Evolutionary conservation across 1,140 invertebrate species (phyloP).

Genomic region (Brachionus manjavacas): DNA sequence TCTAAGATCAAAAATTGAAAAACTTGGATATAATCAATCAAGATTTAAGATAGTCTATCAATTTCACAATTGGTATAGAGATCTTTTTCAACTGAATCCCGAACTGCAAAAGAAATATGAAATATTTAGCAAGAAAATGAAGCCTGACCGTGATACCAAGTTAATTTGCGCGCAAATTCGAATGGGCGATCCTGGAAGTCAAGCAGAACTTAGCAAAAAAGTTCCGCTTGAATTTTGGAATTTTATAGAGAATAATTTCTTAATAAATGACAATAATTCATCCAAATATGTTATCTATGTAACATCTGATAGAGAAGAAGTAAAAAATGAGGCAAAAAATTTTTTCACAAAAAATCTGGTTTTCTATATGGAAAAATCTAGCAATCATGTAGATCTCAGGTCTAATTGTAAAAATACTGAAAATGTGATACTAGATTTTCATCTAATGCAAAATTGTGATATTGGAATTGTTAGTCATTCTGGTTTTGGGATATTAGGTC

Average conservation of each 20-base stretch:
- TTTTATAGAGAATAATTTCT: neutral
- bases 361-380: neutral
- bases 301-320: too few relatives aligned
- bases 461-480: conserved; percentile 25
- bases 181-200: neutral
- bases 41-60: neutral
- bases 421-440: conserved; percentile 26
- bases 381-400: neutral
- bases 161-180: conserved; percentile 9
- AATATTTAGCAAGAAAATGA: neutral
- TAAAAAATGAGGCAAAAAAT: too few relatives aligned
- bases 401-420: neutral
- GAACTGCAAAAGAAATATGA: neutral
- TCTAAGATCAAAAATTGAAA: neutral
- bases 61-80: neutral
- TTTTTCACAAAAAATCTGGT: neutral
- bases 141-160: neutral
- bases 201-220: neutral
- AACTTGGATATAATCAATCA: neutral
- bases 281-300: neutral
- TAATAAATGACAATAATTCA: neutral
- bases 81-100: neutral
- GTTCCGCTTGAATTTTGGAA: neutral
- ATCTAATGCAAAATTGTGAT: conserved; percentile 31
- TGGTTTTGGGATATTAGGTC: conserved; percentile 8